Percentiles rank a stretch among this genome's conserved stretches.
These are phyloP conservation scores for Spisula subtruncata DNA, from an alignment of 2,888 invertebrate species.

Conservation along the genomic window DNA sequence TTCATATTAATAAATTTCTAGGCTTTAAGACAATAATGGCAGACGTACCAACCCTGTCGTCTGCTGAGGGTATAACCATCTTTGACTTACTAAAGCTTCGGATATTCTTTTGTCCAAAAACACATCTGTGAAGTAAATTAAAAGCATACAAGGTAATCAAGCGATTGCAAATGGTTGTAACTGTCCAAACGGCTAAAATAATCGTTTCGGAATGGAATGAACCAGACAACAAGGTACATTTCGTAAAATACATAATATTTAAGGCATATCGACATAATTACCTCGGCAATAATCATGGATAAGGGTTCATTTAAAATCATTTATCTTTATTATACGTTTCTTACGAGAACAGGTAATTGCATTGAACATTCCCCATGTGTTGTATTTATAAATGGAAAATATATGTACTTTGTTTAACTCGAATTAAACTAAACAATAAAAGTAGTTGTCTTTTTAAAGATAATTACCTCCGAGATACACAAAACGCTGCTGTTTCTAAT, in stretches of 20 bases:
- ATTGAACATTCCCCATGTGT: not conserved
- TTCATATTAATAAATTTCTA: slow-evolving; percentile 11
- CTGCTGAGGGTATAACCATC: not conserved
- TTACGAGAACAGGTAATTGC: not conserved
- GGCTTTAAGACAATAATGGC: not conserved
- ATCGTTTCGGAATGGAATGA: not conserved
- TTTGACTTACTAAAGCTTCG: not conserved
- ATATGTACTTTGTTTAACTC: slow-evolving; percentile 42
- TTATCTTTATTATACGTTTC: not conserved
- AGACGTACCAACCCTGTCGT: not conserved
- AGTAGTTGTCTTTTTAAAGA: slow-evolving; percentile 21
- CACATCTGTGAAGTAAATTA: not conserved
- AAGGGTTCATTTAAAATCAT: not conserved
- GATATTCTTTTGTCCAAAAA: not conserved
- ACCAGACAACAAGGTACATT: not conserved
- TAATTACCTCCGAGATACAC: slow-evolving; percentile 9
- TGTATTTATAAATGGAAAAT: slow-evolving; percentile 31
- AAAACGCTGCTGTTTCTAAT: slow-evolving; percentile 14
- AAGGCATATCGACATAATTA: not conserved
- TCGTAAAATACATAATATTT: slow-evolving; percentile 13
- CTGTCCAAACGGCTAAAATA: slow-evolving; percentile 1
- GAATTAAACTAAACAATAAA: slow-evolving; percentile 33
- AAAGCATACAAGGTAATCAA: not conserved
- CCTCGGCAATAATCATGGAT: not conserved
- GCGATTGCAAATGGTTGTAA: not conserved